These are phyloP conservation scores for Macropis europaea DNA, from an alignment of 2,888 invertebrate species.

Conservation along the genomic window DNA sequence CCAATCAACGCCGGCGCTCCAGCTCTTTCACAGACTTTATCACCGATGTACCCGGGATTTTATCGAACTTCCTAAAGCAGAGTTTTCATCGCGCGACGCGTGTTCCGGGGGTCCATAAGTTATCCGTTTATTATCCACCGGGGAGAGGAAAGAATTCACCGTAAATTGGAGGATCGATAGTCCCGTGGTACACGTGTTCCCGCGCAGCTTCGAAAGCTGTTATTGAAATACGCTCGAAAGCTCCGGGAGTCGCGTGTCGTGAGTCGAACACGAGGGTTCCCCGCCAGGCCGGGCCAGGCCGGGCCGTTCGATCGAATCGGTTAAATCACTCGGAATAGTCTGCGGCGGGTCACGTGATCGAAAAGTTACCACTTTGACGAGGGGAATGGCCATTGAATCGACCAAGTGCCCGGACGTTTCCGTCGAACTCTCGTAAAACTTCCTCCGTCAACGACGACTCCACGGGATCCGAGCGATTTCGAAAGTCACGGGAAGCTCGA, in stretches of 20 bases:
- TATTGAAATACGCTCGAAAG: slow-evolving; percentile 7
- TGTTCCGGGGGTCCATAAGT: not conserved
- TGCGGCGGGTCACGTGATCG: slow-evolving; percentile 20
- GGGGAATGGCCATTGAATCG: slow-evolving; percentile 18
- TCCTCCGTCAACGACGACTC: not conserved
- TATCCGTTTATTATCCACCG: slow-evolving; percentile 24
- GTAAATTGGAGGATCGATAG: slow-evolving; percentile 30
- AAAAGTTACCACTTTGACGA: slow-evolving; percentile 32
- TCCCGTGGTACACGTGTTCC: not conserved
- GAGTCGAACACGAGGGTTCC: not conserved
- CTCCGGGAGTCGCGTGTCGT: slow-evolving; percentile 4
- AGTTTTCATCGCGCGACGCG: not conserved
- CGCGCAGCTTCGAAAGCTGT: not conserved
- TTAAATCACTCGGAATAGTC: slow-evolving; percentile 40
- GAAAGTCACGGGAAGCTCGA: too few relatives aligned
- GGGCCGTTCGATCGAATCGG: slow-evolving; percentile 9
- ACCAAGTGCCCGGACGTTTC: slow-evolving; percentile 16
- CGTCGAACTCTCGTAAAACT: slow-evolving; percentile 23
- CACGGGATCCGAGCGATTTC: not conserved
- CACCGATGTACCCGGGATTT: too few relatives aligned
- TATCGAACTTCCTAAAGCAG: too few relatives aligned
- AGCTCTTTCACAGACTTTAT: not conserved
- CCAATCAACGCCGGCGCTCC: not conserved
- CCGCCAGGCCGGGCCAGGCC: too few relatives aligned
- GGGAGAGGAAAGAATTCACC: slow-evolving; percentile 26